Base-by-base conservation (phyloP, 2,888 invertebrate species). In the Dinocampus coccinellae region DNA sequence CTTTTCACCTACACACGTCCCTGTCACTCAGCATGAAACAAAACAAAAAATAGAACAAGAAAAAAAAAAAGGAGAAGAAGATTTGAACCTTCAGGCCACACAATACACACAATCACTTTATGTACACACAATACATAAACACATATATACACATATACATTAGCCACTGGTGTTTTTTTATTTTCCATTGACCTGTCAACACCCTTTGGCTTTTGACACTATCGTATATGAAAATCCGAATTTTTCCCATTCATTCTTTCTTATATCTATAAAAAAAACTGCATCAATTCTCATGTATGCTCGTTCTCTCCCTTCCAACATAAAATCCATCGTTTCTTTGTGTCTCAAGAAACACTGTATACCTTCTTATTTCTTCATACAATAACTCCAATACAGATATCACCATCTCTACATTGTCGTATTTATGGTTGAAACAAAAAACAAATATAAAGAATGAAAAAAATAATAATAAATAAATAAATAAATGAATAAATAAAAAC, bases 201-300 rank as follows among this genome's bases (percentile, higher is more conserved):
- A 72, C 73, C 74, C 73, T 74, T 73, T 74, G 73, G 66, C 74
- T 75, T 73, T 75, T 42, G 72, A 70, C 70, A 70, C 70, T 68
- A 75, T 74, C 72, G 75, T 16, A n/a, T 39, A 1, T 6, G 9
- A 74, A 74, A 75, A 77, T 74, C 74, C 75, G 70, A 77, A 75
- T 72, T 74, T 70, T 68, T 60, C 55, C 64, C 58, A 4, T 13
- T 42, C 39, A 22, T 62, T 39, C 24, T 29, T 26, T 47, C 29
- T 47, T 63, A 63, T 47, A 47, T 16, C 16, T 16, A 47, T 47
- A 47, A 47, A 47, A 47, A 0, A 7, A 47, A 47, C 47, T 47
- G 47, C 47, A 47, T 16, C 9, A 3, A 6, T 47, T 2, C 16
- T n/a, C 7, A 7, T 47, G 7, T 47, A n/a, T 47, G 47, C n/a